phyloP scores from a whole-genome alignment of 53 echinoderm and acorn worm species.

The Temnopleurus reevesii region DNA sequence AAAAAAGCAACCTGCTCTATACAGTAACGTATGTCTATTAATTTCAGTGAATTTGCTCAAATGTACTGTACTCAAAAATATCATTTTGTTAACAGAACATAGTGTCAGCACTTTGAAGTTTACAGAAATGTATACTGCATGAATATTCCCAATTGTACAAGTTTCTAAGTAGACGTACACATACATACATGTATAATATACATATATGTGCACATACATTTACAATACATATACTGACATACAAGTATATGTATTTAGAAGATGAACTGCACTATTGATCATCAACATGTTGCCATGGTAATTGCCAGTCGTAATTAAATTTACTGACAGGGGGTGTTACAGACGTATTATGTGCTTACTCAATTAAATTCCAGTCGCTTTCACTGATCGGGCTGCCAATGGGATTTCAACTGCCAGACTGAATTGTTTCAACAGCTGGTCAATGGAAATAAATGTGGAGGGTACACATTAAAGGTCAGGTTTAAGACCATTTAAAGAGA shows the following conservation, averaged over 20 bases:
- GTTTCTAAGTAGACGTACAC: too few species aligned
- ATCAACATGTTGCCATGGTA: not conserved
- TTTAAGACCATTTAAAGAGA: not conserved
- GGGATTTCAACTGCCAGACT: not conserved
- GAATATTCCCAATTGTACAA: not conserved
- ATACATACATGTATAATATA: not conserved
- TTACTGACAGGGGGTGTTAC: not conserved
- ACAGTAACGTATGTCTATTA: too few species aligned
- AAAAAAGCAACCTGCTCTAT: too few species aligned
- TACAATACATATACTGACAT: not conserved
- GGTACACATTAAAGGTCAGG: not conserved
- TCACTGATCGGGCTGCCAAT: not conserved
- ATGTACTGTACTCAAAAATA: too few species aligned
- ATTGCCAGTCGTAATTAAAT: not conserved
- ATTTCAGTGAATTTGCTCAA: too few species aligned
- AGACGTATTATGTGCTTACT: not conserved
- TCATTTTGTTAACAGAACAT: too few species aligned
- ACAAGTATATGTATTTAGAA: not conserved
- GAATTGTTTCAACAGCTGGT: not conserved
- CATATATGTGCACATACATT: not conserved
- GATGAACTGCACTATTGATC: not conserved
- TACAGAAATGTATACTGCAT: too few species aligned
- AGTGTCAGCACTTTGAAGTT: too few species aligned
- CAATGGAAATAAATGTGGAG: not conserved
- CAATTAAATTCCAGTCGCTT: conserved; percentile 7